A percentile compares a stretch with the other conserved stretches of the same genome.
Evolutionary conservation across 2,797 vertebrate species (phyloP).

Genomic region (Hoplostethus mediterraneus): DNA sequence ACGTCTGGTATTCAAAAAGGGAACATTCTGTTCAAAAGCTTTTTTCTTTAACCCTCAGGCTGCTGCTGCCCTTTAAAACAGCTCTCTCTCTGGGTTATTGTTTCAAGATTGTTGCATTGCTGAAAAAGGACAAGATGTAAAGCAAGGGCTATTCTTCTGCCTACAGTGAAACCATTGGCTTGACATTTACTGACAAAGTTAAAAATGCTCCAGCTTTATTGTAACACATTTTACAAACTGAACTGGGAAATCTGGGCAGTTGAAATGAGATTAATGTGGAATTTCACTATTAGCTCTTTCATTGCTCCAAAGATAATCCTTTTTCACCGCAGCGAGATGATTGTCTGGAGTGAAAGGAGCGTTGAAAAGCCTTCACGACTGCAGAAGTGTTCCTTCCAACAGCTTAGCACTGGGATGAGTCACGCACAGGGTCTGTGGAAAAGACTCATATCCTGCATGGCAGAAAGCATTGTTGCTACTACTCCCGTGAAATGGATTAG

Average conservation of each 20-base stretch:
- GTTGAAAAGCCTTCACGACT: conserved; percentile 1
- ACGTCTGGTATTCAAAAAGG: conserved; percentile 15
- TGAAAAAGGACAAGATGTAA: background rate
- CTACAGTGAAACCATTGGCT: background rate
- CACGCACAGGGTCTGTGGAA: conserved; percentile 25
- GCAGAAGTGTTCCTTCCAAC: conserved; percentile 3
- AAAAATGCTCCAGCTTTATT: background rate
- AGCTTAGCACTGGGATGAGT: conserved; percentile 43
- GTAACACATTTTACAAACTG: background rate
- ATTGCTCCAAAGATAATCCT: background rate
- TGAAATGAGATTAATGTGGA: background rate
- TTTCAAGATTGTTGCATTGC: background rate
- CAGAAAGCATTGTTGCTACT: conserved; percentile 19
- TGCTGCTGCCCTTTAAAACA: conserved; percentile 27
- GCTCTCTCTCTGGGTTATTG: background rate
- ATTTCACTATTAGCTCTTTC: background rate
- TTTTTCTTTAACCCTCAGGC: conserved; percentile 8
- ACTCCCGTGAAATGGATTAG: conserved; percentile 36
- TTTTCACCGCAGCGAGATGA: background rate
- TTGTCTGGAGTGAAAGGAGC: conserved; percentile 5
- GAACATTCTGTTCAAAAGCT: conserved; percentile 2
- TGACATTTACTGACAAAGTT: conserved; percentile 1
- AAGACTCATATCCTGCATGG: conserved; percentile 17
- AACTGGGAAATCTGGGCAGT: background rate
- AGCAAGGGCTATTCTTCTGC: background rate